Conservation (phyloP, 2,888 invertebrate genomes). For the Pyralis farinalis region DNA sequence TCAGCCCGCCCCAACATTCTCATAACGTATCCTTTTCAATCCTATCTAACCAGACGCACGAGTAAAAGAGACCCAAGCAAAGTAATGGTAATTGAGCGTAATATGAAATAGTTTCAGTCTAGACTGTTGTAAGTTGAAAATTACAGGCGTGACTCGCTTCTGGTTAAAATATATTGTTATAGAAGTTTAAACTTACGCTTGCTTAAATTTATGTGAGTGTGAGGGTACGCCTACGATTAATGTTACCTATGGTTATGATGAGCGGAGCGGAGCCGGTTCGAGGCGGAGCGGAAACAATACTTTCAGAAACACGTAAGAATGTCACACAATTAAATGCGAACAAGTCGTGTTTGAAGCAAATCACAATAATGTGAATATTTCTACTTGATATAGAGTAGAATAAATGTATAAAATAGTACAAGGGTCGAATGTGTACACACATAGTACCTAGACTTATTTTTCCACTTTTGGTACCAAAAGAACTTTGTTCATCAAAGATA, state of each 20-base stretch:
- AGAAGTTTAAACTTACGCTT: conserved; percentile 43
- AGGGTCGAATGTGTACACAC: too few species aligned
- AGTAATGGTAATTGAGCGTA: conserved; percentile 63
- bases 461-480: too few species aligned
- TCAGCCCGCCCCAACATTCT: conserved; percentile 46
- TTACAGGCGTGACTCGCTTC: conserved; percentile 52
- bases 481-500: too few species aligned
- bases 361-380: too few species aligned
- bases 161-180: conserved; percentile 48
- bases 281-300: too few species aligned
- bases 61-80: conserved; percentile 36
- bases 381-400: too few species aligned
- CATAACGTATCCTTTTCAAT: conserved; percentile 30
- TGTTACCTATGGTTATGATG: conserved; percentile 12
- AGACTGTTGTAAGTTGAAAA: conserved; percentile 67
- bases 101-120: conserved; percentile 75
- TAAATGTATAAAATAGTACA: too few species aligned
- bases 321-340: too few species aligned
- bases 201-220: conserved; percentile 48
- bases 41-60: conserved; percentile 14
- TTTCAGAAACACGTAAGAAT: too few species aligned
- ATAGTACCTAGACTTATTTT: too few species aligned
- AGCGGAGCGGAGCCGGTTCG: neutral
- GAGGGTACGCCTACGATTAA: conserved; percentile 23
- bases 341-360: too few species aligned